These are phyloP conservation scores for Rosalia funebris DNA, from an alignment of 2,888 invertebrate species.

Conservation along the genomic window DNA sequence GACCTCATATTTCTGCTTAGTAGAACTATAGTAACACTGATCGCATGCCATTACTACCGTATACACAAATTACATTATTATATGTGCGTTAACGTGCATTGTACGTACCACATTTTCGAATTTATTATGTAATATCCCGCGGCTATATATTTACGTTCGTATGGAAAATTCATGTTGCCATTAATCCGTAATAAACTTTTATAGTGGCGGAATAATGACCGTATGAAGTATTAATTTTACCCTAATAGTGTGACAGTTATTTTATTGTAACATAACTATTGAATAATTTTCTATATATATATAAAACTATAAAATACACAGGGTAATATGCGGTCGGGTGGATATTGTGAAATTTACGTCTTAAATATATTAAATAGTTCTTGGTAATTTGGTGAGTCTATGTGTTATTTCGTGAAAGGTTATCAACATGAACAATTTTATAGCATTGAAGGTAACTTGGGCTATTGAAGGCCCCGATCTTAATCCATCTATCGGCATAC, in stretches of 20 bases:
- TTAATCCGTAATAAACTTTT: slow-evolving; percentile 14
- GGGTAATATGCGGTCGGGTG: not conserved
- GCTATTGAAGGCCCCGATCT: no score
- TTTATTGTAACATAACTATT: slow-evolving; percentile 3
- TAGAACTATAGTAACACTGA: no score
- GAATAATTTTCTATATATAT: not conserved
- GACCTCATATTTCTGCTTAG: no score
- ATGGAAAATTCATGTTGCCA: slow-evolving; percentile 1
- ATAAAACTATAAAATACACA: not conserved
- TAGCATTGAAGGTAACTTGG: no score
- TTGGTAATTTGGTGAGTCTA: no score
- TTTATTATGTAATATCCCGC: not conserved
- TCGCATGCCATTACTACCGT: no score
- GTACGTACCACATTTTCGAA: not conserved
- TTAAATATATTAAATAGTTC: no score
- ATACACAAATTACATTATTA: no score
- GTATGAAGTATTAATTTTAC: slow-evolving; percentile 1
- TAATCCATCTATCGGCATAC: no score
- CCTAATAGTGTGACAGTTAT: not conserved
- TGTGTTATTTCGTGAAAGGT: no score
- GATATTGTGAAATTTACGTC: no score
- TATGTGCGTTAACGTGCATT: not conserved
- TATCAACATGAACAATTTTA: no score
- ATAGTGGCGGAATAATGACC: not conserved
- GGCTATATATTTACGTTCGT: not conserved